Evolutionary conservation across 2,113 vertebrate genomes (phyloP).

Genomic region (Pterocles orientalis): DNA sequence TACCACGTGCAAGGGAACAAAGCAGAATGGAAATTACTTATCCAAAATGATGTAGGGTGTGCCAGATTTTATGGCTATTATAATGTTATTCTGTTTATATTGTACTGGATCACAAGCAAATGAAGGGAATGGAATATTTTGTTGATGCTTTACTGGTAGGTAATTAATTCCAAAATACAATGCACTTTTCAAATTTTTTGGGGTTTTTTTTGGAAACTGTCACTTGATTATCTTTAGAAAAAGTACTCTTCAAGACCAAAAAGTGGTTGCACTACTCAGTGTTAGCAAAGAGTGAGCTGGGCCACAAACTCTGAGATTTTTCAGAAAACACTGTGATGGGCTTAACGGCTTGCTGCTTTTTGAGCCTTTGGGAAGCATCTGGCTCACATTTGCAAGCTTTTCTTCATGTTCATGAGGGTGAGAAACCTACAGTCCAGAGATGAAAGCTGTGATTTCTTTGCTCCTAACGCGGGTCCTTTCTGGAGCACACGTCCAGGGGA

Average conservation of each 20-base stretch:
- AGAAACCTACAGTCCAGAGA: not conserved
- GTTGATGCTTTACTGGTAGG: not conserved
- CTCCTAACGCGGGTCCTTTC: not conserved
- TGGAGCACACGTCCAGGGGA: not conserved
- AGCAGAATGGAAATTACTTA: conserved; percentile 49
- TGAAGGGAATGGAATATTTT: conserved; percentile 5
- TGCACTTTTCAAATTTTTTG: not conserved
- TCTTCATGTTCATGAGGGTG: not conserved
- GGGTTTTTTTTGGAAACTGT: not conserved
- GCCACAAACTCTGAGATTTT: not conserved
- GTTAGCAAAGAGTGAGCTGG: not conserved
- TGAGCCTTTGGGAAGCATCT: not conserved
- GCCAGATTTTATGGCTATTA: conserved; percentile 28
- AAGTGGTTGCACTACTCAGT: not conserved
- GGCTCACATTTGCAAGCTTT: not conserved
- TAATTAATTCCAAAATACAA: not conserved
- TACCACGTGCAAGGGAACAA: conserved; percentile 44
- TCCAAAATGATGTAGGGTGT: conserved; percentile 9
- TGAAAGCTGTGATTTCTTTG: not conserved
- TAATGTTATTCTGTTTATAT: conserved; percentile 24
- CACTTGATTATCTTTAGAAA: not conserved
- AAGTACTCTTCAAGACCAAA: not conserved
- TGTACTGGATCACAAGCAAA: conserved; percentile 9
- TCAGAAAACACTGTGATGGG: not conserved
- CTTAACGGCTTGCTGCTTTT: not conserved